A percentile compares a stretch with the other conserved stretches of the same genome.
phyloP scores from a whole-genome alignment of 35 echinoderm and acorn worm genomes.

The Holothuria glaberrima region DNA sequence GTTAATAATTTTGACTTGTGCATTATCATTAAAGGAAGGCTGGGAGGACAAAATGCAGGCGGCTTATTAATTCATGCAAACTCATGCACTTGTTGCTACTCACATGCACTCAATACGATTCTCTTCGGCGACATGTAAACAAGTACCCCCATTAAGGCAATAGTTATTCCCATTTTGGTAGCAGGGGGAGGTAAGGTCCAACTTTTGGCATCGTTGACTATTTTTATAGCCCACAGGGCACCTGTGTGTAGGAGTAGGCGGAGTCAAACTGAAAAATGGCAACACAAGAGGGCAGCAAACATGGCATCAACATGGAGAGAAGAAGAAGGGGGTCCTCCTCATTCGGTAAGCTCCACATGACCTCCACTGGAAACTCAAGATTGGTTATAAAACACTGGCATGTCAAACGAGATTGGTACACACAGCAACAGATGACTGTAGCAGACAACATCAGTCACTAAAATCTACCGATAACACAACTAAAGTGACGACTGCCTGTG shows the following conservation, averaged over 20 bases:
- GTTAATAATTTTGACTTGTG: background rate
- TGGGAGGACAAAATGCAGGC: constrained; percentile 55
- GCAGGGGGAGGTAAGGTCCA: constrained; percentile 46
- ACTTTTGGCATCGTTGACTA: constrained; percentile 47
- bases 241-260: constrained; percentile 57
- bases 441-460: too few relatives aligned
- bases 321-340: too few relatives aligned
- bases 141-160: constrained; percentile 57
- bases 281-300: too few relatives aligned
- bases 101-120: constrained; percentile 60
- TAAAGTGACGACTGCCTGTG: too few relatives aligned
- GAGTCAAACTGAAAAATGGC: constrained; percentile 29
- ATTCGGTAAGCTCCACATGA: too few relatives aligned
- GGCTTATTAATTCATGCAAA: constrained; percentile 59
- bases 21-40: background rate
- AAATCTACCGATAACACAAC: too few relatives aligned
- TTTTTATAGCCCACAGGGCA: constrained; percentile 49
- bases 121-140: constrained; percentile 42
- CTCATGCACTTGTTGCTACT: constrained; percentile 33
- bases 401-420: too few relatives aligned
- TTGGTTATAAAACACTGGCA: too few relatives aligned
- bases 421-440: too few relatives aligned
- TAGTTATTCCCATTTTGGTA: constrained; percentile 20
- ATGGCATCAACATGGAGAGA: too few relatives aligned
- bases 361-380: too few relatives aligned